Base-by-base conservation (phyloP, 2,888 invertebrate species). In the Polydrusus cervinus region DNA sequence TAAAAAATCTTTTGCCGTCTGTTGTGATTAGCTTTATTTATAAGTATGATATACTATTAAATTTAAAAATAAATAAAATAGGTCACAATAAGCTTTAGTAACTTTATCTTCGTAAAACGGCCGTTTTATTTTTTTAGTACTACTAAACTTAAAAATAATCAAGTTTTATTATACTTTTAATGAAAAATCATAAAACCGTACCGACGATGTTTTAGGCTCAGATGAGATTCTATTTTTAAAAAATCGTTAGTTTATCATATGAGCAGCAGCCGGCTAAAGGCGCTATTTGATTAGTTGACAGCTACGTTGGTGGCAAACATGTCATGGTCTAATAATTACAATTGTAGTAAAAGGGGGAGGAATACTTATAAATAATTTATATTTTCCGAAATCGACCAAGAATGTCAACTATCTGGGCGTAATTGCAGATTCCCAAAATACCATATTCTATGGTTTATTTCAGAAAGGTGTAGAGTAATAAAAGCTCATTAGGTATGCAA, bases 231-330 rank as follows among this genome's bases (percentile, higher is more conserved):
- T 60, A 60, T 60, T 60, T 60, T 60, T 60, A 40, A 60, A 60
- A 60, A 60, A 60, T 60, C 57, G 16, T 60, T 60, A 38, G 38
- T 60, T 60, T 18, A 34, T 60, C 38, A 38, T 60, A 16, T 60
- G 38, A 40, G 10, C 57, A 34, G 30, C 57, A 60, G 57, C 57
- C 38, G 10, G 16, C 18, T 18, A 38, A 11, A 60, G 57, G 65
- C 34, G 47, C 7, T 65, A 67, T 53, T 3, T 20, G 40, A 68
- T 40, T 45, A 45, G 47, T 25, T 57, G 68, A 57, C 70, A 70
- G 61, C 61, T 51, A 70, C 40, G 71, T 64, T 64, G 71, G 71
- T 51, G 64, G 64, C 40, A 66, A 40, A 53, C 66, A 51, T 18
- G 38, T 18, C 34, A 13, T n/a, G 11, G 13, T 40, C 60, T n/a